Percentiles rank a stretch among this genome's conserved stretches.
phyloP scores from a whole-genome alignment of 1,140 invertebrate genomes.

The Heliconius hermathena region DNA sequence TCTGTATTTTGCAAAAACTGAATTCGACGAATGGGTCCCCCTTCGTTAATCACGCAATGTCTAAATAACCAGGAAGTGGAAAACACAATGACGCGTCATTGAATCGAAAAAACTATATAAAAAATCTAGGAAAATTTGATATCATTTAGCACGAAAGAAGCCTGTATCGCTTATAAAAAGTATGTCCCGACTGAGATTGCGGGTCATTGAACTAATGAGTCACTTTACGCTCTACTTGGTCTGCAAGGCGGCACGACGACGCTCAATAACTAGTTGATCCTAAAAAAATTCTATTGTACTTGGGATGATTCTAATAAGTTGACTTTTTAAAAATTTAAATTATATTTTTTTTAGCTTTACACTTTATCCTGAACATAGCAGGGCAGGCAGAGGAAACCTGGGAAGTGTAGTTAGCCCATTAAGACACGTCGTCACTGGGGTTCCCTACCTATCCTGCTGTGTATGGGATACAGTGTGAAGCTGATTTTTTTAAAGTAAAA shows the following conservation, averaged over 20 bases:
- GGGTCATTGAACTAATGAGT: slow-evolving; percentile 68
- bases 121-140: not conserved
- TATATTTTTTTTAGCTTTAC: not conserved
- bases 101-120: not conserved
- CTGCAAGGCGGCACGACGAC: slow-evolving; percentile 14
- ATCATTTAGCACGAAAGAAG: not conserved
- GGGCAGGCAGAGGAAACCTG: too few species aligned
- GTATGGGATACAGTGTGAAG: too few species aligned
- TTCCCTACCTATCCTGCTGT: too few species aligned
- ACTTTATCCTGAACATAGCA: too few species aligned
- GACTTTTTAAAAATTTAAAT: not conserved
- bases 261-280: not conserved
- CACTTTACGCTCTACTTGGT: slow-evolving; percentile 64
- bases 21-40: too few species aligned
- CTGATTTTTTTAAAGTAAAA: too few species aligned
- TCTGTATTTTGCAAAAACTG: too few species aligned
- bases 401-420: too few species aligned
- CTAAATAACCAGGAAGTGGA: too few species aligned
- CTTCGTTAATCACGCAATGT: too few species aligned
- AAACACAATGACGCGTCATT: too few species aligned
- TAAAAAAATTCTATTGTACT: not conserved
- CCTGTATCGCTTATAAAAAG: slow-evolving; percentile 26
- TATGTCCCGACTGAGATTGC: slow-evolving; percentile 43
- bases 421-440: too few species aligned
- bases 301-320: not conserved